Evolutionary conservation across 2,888 invertebrate species (phyloP), one percentile per base, ranked within the genome.

Genomic region (Trissoscelio sp.): DNA sequence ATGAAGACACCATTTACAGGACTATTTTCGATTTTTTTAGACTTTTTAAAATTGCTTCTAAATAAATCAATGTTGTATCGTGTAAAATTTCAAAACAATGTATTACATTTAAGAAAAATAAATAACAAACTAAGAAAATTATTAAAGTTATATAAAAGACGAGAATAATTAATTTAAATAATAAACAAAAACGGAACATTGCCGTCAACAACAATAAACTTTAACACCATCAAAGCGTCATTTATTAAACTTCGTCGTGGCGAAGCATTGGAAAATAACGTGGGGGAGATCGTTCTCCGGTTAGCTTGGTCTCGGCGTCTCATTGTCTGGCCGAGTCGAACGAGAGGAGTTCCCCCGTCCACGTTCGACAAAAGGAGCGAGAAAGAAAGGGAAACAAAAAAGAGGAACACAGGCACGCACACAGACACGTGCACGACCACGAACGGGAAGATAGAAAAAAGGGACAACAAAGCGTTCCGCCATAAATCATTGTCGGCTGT

Each of bases 401-500:
- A 48, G 39, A 70, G 16, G 42, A 46, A 69, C 57, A 18, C 18
- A 44, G 42, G 39, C 67, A 34, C 67, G 16, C 37, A 51, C 16
- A 51, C 51, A 48, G 3, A 39, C 64, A 37, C 64, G 6, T n/a
- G 31, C 60, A 31, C 51, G 53, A 44, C 34, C 42, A 60, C 42
- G 42, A 44, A 18, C 16, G 34, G 42, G 14, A 6, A 12, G 22
- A 42, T 39, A 20, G 11, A 16, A 75, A 62, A 70, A 64, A 78
- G 24, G 34, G 42, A 73, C 51, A 48, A 79, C 58, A 72, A 72
- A 78, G 78, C 70, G 44, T 37, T 44, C 73, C 72, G 60, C 62
- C 72, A 73, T 73, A 79, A 79, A 79, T 79, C 79, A 79, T 79
- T 79, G 72, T 66, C 67, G 46, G 67, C 44, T 73, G 51, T 79